Percentiles rank a stretch among this genome's conserved stretches.
Conservation (phyloP, 2,113 vertebrate species). For the Maccullochella peelii region DNA sequence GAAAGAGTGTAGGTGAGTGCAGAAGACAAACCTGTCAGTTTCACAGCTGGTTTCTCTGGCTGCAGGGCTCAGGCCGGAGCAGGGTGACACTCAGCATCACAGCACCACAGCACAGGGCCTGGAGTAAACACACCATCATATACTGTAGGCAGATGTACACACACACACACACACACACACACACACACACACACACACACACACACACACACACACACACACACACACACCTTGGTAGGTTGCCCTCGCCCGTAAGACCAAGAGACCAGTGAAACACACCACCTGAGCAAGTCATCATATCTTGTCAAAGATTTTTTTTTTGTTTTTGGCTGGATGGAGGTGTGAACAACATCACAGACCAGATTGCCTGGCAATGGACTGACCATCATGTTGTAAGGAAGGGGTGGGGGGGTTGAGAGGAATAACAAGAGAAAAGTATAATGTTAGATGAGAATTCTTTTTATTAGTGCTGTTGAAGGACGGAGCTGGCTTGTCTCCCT, state of each 20-base stretch:
- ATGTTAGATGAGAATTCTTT: constrained; percentile 61
- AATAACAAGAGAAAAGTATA: constrained; percentile 72
- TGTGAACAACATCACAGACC: constrained; percentile 87
- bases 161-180: constrained; percentile 45
- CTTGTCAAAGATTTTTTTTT: constrained; percentile 76
- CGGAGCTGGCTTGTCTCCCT: constrained; percentile 58
- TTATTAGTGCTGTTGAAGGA: constrained; percentile 29
- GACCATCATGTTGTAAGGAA: constrained; percentile 86
- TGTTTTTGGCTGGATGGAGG: constrained; percentile 79
- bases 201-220: constrained; percentile 51
- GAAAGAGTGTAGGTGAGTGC: constrained; percentile 79
- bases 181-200: constrained; percentile 52
- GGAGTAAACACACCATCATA: constrained; percentile 76
- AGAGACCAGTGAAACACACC: constrained; percentile 79
- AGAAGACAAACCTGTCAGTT: constrained; percentile 83
- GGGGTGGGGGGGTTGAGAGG: constrained; percentile 59
- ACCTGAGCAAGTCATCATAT: constrained; percentile 82
- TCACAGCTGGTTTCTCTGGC: constrained; percentile 83
- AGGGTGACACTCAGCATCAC: constrained; percentile 81
- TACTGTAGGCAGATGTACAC: constrained; percentile 55
- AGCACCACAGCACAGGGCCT: constrained; percentile 73
- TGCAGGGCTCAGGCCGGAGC: constrained; percentile 80
- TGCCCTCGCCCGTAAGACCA: constrained; percentile 74
- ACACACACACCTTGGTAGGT: constrained; percentile 61
- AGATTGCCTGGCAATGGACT: constrained; percentile 89